Percentiles rank a stretch among this genome's conserved stretches.
Conservation (phyloP, 2,797 vertebrate species). For the Podargus strigoides region DNA sequence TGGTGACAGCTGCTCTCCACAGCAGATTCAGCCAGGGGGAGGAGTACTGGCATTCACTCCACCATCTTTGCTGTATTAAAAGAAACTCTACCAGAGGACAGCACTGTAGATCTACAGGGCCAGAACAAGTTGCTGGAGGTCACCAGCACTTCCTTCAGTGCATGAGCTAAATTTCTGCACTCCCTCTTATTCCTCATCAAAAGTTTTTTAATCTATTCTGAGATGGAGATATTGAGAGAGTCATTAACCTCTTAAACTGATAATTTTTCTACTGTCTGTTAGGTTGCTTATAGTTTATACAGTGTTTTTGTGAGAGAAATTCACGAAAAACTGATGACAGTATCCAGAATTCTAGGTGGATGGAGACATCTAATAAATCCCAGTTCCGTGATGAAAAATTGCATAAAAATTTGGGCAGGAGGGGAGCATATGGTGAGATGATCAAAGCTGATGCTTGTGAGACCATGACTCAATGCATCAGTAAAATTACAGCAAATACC, state of each 20-base stretch:
- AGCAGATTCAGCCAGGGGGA: not conserved
- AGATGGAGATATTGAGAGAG: not conserved
- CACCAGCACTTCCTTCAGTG: not conserved
- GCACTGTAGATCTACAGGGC: not conserved
- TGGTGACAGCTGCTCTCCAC: not conserved
- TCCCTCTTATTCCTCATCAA: not conserved
- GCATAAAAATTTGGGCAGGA: not conserved
- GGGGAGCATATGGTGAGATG: not conserved
- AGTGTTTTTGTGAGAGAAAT: not conserved
- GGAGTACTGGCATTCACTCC: not conserved
- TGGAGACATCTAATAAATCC: not conserved
- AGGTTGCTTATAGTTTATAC: not conserved
- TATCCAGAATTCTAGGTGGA: not conserved
- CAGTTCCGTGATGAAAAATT: not conserved
- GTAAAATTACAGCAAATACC: not conserved
- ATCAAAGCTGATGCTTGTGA: not conserved
- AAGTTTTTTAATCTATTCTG: not conserved
- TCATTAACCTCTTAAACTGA: not conserved
- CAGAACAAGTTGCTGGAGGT: not conserved
- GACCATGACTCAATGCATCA: not conserved
- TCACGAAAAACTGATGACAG: not conserved
- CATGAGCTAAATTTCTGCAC: not conserved
- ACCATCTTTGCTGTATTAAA: not conserved
- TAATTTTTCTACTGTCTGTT: not conserved
- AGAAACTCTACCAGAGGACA: not conserved